phyloP scores from a whole-genome alignment of 2,888 invertebrate species.

The Andrena bucephala region DNA sequence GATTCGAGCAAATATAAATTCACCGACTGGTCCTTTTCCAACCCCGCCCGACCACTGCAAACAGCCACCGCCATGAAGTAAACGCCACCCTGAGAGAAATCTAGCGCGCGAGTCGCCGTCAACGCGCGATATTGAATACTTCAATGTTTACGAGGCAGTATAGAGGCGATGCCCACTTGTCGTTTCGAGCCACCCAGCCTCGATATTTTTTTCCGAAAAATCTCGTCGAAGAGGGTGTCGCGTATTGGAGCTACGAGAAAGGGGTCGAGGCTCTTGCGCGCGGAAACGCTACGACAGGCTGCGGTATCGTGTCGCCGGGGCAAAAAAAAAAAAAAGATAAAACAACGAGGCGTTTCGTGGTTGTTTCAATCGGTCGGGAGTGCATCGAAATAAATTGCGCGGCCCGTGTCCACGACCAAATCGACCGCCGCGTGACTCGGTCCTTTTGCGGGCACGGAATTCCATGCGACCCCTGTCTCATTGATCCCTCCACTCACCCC shows the following conservation, averaged over 20 bases:
- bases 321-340: background rate
- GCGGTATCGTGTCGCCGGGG: background rate
- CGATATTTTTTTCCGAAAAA: background rate
- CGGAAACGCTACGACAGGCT: background rate
- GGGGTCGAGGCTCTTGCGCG: background rate
- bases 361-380: constrained; percentile 50
- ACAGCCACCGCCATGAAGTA: constrained; percentile 30
- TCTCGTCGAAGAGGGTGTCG: background rate
- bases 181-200: background rate
- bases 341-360: constrained; percentile 36
- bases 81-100: constrained; percentile 14
- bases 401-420: constrained; percentile 35
- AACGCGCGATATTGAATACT: background rate
- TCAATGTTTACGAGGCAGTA: background rate
- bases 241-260: background rate
- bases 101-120: background rate
- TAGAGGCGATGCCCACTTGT: too few relatives aligned
- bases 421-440: constrained; percentile 30
- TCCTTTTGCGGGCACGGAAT: constrained; percentile 43
- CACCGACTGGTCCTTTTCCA: constrained; percentile 44
- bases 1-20: constrained; percentile 68
- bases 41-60: constrained; percentile 53
- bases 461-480: constrained; percentile 16
- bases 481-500: constrained; percentile 11
- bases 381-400: constrained; percentile 56